Evolutionary conservation across 2,888 invertebrate genomes (phyloP).

Genomic region (Eueremaeus valkanovi): DNA sequence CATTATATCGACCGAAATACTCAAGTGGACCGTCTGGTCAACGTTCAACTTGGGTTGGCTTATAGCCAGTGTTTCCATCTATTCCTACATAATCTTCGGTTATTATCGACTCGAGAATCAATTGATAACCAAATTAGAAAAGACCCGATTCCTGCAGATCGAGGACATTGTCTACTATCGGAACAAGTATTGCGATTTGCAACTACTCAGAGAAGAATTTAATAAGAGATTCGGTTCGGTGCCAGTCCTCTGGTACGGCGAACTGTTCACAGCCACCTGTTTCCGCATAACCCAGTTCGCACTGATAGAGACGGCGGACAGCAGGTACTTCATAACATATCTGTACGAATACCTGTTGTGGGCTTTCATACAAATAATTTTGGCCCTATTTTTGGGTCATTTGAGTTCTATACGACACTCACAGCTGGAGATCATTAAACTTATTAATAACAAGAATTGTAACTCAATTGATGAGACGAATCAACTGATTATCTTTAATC

Average conservation of each 20-base stretch:
- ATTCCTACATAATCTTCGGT: not conserved
- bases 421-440: not conserved
- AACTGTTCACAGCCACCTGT: constrained; percentile 24
- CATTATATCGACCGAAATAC: not conserved
- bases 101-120: not conserved
- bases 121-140: not conserved
- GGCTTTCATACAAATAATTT: not conserved
- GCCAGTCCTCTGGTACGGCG: constrained; percentile 15
- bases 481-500: constrained; percentile 15
- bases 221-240: not conserved
- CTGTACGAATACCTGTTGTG: not conserved
- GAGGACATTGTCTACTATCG: constrained; percentile 16
- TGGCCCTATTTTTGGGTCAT: not conserved
- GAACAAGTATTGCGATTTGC: not conserved
- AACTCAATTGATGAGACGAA: not conserved
- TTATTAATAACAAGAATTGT: not conserved
- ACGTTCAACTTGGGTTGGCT: constrained; percentile 18
- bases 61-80: not conserved
- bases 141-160: not conserved
- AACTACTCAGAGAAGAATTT: not conserved
- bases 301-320: not conserved
- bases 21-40: constrained; percentile 14
- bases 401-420: not conserved
- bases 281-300: not conserved
- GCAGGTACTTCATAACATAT: not conserved